phyloP scores from a whole-genome alignment of 2,888 invertebrate genomes.

The Pollenia griseotomentosa region DNA sequence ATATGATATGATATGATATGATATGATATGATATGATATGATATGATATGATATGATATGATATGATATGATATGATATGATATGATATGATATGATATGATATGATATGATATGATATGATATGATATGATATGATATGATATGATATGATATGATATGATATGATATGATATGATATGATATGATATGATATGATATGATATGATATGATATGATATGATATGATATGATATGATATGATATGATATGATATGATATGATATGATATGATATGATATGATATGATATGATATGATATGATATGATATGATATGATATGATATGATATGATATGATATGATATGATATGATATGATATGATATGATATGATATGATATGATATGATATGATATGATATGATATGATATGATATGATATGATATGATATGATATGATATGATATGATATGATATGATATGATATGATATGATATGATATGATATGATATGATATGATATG shows the following conservation, averaged over 20 bases:
- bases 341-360: slow-evolving; percentile 17
- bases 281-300: slow-evolving; percentile 17
- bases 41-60: slow-evolving; percentile 17
- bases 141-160: slow-evolving; percentile 17
- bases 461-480: slow-evolving; percentile 17
- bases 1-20: slow-evolving; percentile 17
- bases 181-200: slow-evolving; percentile 17
- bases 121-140: slow-evolving; percentile 17
- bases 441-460: slow-evolving; percentile 17
- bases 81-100: slow-evolving; percentile 17
- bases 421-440: slow-evolving; percentile 17
- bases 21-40: slow-evolving; percentile 17
- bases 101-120: slow-evolving; percentile 17
- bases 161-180: slow-evolving; percentile 17
- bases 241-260: slow-evolving; percentile 17
- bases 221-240: slow-evolving; percentile 17
- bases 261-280: slow-evolving; percentile 14
- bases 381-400: slow-evolving; percentile 17
- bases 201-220: slow-evolving; percentile 17
- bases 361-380: slow-evolving; percentile 17
- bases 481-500: slow-evolving; percentile 29
- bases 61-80: slow-evolving; percentile 17
- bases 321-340: slow-evolving; percentile 17
- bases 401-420: slow-evolving; percentile 17
- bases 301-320: slow-evolving; percentile 17